These are phyloP conservation scores for Myotis myotis DNA, from an alignment of 2,797 vertebrate species.

Conservation along the genomic window DNA sequence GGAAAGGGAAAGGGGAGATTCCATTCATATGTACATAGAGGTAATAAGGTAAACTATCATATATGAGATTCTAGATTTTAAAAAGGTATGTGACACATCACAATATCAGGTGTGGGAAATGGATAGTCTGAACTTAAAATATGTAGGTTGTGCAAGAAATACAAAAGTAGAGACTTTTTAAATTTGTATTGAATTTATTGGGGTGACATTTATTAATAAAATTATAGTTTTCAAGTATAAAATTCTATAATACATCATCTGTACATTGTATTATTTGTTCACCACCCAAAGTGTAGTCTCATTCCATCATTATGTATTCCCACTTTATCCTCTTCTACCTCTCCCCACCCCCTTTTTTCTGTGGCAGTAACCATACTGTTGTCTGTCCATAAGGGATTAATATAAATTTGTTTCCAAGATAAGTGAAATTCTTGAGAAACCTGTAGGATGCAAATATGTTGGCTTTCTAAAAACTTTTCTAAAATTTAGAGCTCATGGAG, in stretches of 20 bases:
- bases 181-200: not conserved
- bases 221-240: not conserved
- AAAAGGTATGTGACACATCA: not conserved
- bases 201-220: not conserved
- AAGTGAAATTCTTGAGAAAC: not conserved
- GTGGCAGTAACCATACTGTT: not conserved
- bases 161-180: not conserved
- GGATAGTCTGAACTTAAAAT: not conserved
- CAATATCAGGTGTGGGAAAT: not conserved
- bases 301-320: not conserved
- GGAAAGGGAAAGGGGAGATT: not conserved
- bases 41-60: not conserved
- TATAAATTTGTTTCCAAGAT: not conserved
- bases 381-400: not conserved
- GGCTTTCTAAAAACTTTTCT: not conserved
- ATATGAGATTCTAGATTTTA: not conserved
- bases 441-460: not conserved
- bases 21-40: not conserved
- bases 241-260: not conserved
- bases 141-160: not conserved
- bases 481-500: not conserved
- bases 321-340: not conserved
- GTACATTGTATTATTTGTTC: not conserved
- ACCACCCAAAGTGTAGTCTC: not conserved
- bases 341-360: not conserved